Base-by-base conservation (phyloP, 2,797 vertebrate species). In the Sandelia bainsii region DNA sequence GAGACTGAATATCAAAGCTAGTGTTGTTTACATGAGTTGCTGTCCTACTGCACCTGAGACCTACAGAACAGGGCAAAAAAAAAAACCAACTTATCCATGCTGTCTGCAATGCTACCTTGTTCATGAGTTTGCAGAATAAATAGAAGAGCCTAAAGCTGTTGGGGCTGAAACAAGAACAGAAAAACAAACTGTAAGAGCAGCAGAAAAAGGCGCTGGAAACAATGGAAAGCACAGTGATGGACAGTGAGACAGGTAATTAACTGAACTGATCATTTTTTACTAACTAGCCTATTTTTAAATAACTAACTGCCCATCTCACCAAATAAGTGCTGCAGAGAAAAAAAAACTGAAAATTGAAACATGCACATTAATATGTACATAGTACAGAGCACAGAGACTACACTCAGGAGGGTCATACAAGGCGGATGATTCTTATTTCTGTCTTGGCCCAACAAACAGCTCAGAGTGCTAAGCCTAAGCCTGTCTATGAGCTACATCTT, bases 161-260 rank as follows among this genome's bases (percentile, higher is more conserved):
- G 6, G 27, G 1, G 8, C 17, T 37, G 25, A 62, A 65, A 29
- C 20, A 11, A 9, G 5, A 68, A 63, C 19, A 69, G 29, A 64
- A 69, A 69, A 66, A 69, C 53, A 3, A 27, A 46, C 20, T 56
- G 5, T 51, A 13, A 60, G 45, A 62, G 17, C 22, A 19, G 23
- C 0, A 54, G 44, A 20, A 34, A 62, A 58, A 40, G 17, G 63
- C 16, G 17, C 7, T 19, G 16, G 11, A 50, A 69, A 67, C 63
- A 61, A 69, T 53, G 59, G 48, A 70, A 58, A 60, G 27, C 62
- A 62, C 20, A 63, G 61, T 44, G 63, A 63, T 22, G 19, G 45
- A 70, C 77, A 60, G 8, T n/a, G 49, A 37, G 72, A 72, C 73
- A 72, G 48, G 70, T 83, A 63, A 86, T 86, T 80, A 89, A 79